These are phyloP conservation scores for Phocides pigmalion DNA, from an alignment of 1,140 invertebrate genomes.

Conservation along the genomic window DNA sequence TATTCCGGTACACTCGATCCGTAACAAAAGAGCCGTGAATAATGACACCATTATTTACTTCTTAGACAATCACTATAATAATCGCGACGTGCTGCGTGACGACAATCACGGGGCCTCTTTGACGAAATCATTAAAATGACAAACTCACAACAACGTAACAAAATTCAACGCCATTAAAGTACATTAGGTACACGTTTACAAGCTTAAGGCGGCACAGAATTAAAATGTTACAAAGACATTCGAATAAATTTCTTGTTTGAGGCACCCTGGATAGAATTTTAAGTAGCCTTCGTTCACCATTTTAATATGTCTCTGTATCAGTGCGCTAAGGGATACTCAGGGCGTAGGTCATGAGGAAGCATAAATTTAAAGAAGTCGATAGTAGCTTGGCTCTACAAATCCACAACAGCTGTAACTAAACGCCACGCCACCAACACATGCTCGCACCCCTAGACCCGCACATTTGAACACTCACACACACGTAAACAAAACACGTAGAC, in stretches of 20 bases:
- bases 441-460: constrained; percentile 66
- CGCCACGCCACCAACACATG: constrained; percentile 68
- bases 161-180: constrained; percentile 22
- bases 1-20: constrained; percentile 70
- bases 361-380: constrained; percentile 79
- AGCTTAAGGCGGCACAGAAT: constrained; percentile 32
- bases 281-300: constrained; percentile 54
- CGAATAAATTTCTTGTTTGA: constrained; percentile 44
- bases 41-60: constrained; percentile 75
- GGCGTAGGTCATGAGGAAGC: constrained; percentile 80
- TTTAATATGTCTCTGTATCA: constrained; percentile 55
- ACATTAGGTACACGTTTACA: constrained; percentile 37
- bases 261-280: constrained; percentile 59
- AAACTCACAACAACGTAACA: constrained; percentile 31
- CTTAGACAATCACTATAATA: constrained; percentile 60
- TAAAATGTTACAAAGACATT: constrained; percentile 37
- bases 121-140: constrained; percentile 28
- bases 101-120: constrained; percentile 15
- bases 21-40: constrained; percentile 77
- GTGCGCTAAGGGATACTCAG: constrained; percentile 41
- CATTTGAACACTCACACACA: constrained; percentile 44
- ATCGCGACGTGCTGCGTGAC: constrained; percentile 39
- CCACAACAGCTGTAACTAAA: constrained; percentile 78
- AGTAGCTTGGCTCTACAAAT: constrained; percentile 62
- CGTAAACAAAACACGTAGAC: constrained; percentile 53